A percentile compares a stretch with the other conserved stretches of the same genome.
Conservation (phyloP, 2,797 vertebrate genomes). For the Heteromormyrus szaboi region DNA sequence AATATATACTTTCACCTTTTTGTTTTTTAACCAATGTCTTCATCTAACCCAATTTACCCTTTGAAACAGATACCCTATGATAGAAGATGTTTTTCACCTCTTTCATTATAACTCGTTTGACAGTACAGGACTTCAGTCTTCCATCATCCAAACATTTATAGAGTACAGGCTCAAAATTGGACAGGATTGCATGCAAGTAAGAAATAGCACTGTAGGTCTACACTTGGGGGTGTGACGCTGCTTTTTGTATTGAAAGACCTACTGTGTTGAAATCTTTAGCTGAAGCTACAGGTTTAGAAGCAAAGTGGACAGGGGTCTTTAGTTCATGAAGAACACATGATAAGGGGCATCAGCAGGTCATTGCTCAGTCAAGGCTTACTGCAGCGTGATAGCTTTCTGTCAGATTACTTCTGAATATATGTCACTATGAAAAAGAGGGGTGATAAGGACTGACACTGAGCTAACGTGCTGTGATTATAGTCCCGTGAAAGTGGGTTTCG, state of each 20-base stretch:
- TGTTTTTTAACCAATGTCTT: neutral
- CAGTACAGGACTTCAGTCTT: neutral
- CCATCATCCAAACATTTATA: neutral
- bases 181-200: neutral
- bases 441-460: conserved; percentile 4
- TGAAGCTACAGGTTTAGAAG: neutral
- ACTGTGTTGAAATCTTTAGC: neutral
- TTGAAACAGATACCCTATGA: neutral
- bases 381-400: neutral
- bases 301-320: neutral
- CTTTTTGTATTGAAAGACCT: neutral
- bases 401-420: conserved; percentile 12
- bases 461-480: neutral
- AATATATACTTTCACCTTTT: neutral
- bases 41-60: neutral
- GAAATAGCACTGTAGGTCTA: neutral
- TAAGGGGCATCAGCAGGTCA: neutral
- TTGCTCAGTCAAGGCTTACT: neutral
- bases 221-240: neutral
- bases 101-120: neutral
- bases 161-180: neutral
- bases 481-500: conserved; percentile 30
- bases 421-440: neutral
- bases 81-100: neutral
- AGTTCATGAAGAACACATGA: neutral